Percentiles rank a stretch among this genome's conserved stretches.
These are phyloP conservation scores for Crossocerus cetratus DNA, from an alignment of 2,888 invertebrate species.

Conservation along the genomic window DNA sequence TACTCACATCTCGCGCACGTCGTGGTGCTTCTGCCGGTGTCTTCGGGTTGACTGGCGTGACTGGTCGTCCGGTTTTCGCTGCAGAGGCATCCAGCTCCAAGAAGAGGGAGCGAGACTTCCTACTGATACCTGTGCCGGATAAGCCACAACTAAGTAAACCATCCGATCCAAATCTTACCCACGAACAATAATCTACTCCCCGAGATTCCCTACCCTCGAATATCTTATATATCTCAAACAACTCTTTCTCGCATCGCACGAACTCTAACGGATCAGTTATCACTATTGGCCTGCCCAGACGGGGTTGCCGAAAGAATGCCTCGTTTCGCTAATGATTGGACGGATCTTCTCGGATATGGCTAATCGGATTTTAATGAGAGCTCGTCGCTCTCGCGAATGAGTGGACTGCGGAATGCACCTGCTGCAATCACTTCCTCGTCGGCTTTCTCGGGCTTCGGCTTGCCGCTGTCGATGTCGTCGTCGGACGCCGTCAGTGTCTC, in stretches of 20 bases:
- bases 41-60: conserved; percentile 80
- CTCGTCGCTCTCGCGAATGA: neutral
- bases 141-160: neutral
- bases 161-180: neutral
- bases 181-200: neutral
- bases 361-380: conserved; percentile 27
- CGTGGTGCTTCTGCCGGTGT: conserved; percentile 80
- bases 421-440: conserved; percentile 89
- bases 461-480: conserved; percentile 80
- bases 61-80: conserved; percentile 81
- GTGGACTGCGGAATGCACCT: conserved; percentile 77
- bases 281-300: too few species aligned
- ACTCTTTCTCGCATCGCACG: too few species aligned
- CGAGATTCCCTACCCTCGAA: neutral
- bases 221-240: too few species aligned
- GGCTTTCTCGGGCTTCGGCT: conserved; percentile 81
- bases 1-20: conserved; percentile 79
- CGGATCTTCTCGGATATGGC: conserved; percentile 4
- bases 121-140: conserved; percentile 84
- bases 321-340: too few species aligned
- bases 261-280: too few species aligned
- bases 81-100: conserved; percentile 90
- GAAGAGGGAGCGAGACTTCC: conserved; percentile 91
- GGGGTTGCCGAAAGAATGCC: too few species aligned
- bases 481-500: conserved; percentile 80